Conservation (phyloP, 2,888 invertebrate species). For the Allacma fusca region DNA sequence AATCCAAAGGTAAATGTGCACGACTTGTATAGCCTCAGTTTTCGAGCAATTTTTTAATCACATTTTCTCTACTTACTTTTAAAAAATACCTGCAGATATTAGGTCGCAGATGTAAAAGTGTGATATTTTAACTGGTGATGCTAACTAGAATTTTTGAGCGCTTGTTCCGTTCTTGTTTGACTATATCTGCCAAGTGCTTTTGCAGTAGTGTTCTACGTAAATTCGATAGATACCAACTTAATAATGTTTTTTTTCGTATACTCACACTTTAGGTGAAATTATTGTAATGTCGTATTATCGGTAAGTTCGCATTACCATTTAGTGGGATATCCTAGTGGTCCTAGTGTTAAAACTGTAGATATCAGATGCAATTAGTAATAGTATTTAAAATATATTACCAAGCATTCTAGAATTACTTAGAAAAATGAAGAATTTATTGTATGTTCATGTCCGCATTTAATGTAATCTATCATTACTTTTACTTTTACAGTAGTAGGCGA, state of each 20-base stretch:
- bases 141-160: slow-evolving; percentile 6
- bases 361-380: too few species aligned
- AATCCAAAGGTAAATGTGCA: slow-evolving; percentile 45
- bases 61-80: slow-evolving; percentile 21
- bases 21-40: slow-evolving; percentile 36
- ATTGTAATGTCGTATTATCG: neutral
- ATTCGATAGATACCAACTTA: too few species aligned
- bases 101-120: too few species aligned
- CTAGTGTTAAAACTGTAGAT: too few species aligned
- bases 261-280: neutral
- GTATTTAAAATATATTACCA: too few species aligned
- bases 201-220: too few species aligned
- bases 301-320: neutral
- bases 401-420: too few species aligned
- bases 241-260: neutral
- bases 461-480: slow-evolving; percentile 16
- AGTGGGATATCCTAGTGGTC: too few species aligned
- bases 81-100: too few species aligned
- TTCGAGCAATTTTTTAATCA: slow-evolving; percentile 20
- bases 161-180: neutral
- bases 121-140: neutral
- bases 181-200: neutral
- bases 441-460: neutral
- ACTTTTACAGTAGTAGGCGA: neutral
- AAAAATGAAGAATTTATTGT: neutral